phyloP scores from a whole-genome alignment of 92 coral and sea anemone species.

The Anthopleura xanthogrammica region DNA sequence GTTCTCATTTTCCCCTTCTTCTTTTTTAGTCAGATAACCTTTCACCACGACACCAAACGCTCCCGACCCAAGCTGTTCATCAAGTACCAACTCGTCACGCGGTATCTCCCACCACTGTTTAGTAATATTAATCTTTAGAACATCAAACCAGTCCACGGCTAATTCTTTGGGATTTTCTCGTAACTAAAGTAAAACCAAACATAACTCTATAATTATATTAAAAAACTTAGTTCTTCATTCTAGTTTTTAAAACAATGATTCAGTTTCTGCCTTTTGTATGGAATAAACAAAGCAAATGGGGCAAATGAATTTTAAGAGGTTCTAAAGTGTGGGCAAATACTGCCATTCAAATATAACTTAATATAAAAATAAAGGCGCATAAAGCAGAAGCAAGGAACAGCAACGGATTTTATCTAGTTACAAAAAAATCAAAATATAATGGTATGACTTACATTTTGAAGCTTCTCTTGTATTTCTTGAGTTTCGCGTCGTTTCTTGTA shows the following conservation, averaged over 20 bases:
- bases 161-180: conserved; percentile 18
- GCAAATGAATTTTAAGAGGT: too few relatives aligned
- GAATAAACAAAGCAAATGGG: too few relatives aligned
- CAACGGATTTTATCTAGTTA: background rate
- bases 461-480: background rate
- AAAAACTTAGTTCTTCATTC: too few relatives aligned
- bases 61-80: conserved; percentile 38
- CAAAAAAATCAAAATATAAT: too few relatives aligned
- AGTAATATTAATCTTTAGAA: conserved; percentile 8
- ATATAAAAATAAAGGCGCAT: background rate
- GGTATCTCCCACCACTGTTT: conserved; percentile 46
- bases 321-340: too few relatives aligned
- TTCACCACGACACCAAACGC: conserved; percentile 47
- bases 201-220: background rate
- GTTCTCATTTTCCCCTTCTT: background rate
- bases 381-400: background rate
- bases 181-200: background rate
- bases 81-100: conserved; percentile 37
- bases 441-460: conserved; percentile 2
- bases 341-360: too few relatives aligned
- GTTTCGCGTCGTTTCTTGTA: conserved; percentile 2
- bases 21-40: conserved; percentile 19
- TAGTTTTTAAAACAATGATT: too few relatives aligned
- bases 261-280: too few relatives aligned
- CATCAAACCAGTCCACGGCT: conserved; percentile 17